Evolutionary conservation across 2,113 vertebrate genomes (phyloP).

Genomic region (Bos javanicus): DNA sequence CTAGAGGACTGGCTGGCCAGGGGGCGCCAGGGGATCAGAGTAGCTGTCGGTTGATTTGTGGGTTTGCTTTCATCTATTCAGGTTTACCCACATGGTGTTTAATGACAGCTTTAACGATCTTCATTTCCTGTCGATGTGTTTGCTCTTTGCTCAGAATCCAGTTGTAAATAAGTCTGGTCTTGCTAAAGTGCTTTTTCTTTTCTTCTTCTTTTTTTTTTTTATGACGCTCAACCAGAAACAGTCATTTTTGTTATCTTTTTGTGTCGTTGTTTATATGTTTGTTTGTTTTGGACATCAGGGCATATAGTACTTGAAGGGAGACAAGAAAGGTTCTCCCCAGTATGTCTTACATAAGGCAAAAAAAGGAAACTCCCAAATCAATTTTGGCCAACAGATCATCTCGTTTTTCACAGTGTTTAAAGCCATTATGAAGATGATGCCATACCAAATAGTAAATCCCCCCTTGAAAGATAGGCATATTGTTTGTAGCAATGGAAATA

Average conservation of each 20-base stretch:
- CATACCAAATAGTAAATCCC: background rate
- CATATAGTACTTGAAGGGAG: background rate
- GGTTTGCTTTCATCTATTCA: background rate
- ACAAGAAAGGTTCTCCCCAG: background rate
- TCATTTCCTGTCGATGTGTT: background rate
- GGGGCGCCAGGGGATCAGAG: background rate
- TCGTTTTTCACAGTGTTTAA: constrained; percentile 13
- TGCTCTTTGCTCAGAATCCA: background rate
- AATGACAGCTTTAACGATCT: background rate
- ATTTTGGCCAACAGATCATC: background rate
- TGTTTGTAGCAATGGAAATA: constrained; percentile 5
- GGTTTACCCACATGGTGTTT: background rate
- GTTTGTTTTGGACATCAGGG: background rate
- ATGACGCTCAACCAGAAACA: background rate
- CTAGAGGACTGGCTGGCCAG: accelerated
- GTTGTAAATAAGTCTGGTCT: background rate
- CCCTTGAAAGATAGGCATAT: background rate
- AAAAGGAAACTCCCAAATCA: background rate
- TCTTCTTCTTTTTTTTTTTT: background rate
- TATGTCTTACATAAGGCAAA: background rate
- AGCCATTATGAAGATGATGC: background rate
- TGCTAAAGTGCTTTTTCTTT: background rate
- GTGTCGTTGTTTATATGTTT: background rate
- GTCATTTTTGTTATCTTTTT: background rate
- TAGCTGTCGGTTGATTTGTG: background rate